phyloP scores from a whole-genome alignment of 2,113 vertebrate genomes.

The Leptobrachium ailaonicum region DNA sequence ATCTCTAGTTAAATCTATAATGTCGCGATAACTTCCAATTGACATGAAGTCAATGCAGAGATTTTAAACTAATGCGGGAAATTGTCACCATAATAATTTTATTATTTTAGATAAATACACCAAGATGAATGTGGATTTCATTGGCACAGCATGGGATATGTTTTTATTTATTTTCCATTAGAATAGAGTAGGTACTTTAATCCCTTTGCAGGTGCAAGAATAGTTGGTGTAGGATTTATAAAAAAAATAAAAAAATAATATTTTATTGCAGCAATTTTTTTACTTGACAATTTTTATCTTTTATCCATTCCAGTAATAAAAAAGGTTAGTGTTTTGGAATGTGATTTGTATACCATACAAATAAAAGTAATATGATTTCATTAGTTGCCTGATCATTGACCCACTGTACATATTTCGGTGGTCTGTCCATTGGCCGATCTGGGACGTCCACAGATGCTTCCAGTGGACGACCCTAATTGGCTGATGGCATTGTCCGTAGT shows the following conservation, averaged over 20 bases:
- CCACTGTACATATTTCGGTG: too few species aligned
- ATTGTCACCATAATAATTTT: not conserved
- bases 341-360: not conserved
- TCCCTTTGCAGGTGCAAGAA: slow-evolving; percentile 38
- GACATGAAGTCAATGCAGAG: not conserved
- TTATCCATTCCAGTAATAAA: not conserved
- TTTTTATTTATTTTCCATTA: not conserved
- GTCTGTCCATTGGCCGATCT: too few species aligned
- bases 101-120: slow-evolving; percentile 34
- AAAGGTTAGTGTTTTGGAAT: not conserved
- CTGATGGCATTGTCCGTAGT: too few species aligned
- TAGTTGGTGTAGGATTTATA: slow-evolving; percentile 27
- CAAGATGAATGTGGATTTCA: slow-evolving; percentile 31
- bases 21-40: not conserved
- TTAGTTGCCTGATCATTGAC: too few species aligned
- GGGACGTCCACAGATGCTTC: too few species aligned
- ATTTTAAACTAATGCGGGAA: not conserved
- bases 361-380: too few species aligned
- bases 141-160: slow-evolving; percentile 26
- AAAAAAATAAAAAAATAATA: not conserved
- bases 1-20: not conserved
- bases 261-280: slow-evolving; percentile 21
- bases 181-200: slow-evolving; percentile 44
- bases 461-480: too few species aligned
- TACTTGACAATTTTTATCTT: not conserved